Conservation (phyloP, 2,888 invertebrate genomes). For the Monopis laevigella region DNA sequence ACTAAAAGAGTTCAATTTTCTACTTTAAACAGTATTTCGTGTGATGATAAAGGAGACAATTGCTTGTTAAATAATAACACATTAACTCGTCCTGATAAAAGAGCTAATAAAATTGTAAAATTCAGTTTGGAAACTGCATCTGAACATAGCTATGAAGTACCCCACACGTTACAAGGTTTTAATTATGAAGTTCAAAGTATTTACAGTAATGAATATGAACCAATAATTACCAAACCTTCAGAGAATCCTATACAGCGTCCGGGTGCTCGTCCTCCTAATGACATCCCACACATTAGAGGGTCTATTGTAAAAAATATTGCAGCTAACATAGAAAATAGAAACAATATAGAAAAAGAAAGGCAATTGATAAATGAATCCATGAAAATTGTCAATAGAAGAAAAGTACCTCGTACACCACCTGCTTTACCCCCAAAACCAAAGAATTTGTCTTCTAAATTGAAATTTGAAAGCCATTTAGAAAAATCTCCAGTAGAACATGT, state of each 20-base stretch:
- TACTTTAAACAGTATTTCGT: constrained; percentile 69
- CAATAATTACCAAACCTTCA: constrained; percentile 66
- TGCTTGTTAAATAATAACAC: constrained; percentile 39
- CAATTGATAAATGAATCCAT: constrained; percentile 46
- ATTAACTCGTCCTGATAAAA: constrained; percentile 51
- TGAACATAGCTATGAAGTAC: constrained; percentile 71
- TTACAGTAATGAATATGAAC: constrained; percentile 80
- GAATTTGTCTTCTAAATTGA: constrained; percentile 74
- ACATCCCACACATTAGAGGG: constrained; percentile 58
- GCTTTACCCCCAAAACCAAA: constrained; percentile 83
- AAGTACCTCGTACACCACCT: constrained; percentile 74
- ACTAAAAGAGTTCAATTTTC: constrained; percentile 71
- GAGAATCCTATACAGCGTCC: constrained; percentile 37
- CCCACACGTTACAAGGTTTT: constrained; percentile 61
- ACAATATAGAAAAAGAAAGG: constrained; percentile 61
- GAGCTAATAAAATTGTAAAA: constrained; percentile 60
- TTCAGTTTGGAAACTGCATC: constrained; percentile 62
- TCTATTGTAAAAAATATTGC: constrained; percentile 62
- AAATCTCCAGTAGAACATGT: constrained; percentile 48
- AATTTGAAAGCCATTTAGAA: constrained; percentile 55
- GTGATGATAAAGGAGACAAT: constrained; percentile 52
- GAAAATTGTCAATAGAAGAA: constrained; percentile 61
- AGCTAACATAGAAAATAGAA: constrained; percentile 55
- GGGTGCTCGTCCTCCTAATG: constrained; percentile 26
- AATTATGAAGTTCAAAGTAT: constrained; percentile 71